A percentile compares a stretch with the other conserved stretches of the same genome.
These are phyloP conservation scores for Villa cingulata DNA, from an alignment of 2,888 invertebrate species.

Conservation along the genomic window DNA sequence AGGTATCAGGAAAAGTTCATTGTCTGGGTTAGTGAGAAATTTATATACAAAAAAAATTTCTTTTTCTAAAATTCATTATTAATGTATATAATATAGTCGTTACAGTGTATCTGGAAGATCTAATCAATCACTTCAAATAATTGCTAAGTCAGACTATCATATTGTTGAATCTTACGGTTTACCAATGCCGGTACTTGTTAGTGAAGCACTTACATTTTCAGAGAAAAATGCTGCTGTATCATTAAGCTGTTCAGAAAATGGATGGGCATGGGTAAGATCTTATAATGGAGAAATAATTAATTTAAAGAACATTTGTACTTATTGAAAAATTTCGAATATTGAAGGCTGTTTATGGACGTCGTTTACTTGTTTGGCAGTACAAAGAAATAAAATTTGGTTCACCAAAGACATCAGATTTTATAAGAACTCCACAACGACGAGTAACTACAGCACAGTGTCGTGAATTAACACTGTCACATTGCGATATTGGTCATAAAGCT, in stretches of 20 bases:
- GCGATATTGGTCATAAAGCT: slow-evolving; percentile 82
- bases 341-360: slow-evolving; percentile 74
- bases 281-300: too few relatives aligned
- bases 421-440: slow-evolving; percentile 37
- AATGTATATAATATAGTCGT: slow-evolving; percentile 26
- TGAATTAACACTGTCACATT: slow-evolving; percentile 78
- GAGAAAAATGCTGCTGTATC: slow-evolving; percentile 42
- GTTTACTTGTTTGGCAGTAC: slow-evolving; percentile 75
- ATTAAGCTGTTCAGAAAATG: slow-evolving; percentile 39
- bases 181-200: slow-evolving; percentile 73
- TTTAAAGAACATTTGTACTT: background rate
- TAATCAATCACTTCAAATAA: slow-evolving; percentile 55
- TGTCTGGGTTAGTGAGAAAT: slow-evolving; percentile 17
- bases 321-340: background rate
- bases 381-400: slow-evolving; percentile 33
- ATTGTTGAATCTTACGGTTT: slow-evolving; percentile 68
- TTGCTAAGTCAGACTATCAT: slow-evolving; percentile 60
- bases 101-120: slow-evolving; percentile 47
- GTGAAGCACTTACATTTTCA: slow-evolving; percentile 73
- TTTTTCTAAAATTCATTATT: background rate
- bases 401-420: slow-evolving; percentile 16
- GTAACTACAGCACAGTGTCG: slow-evolving; percentile 50
- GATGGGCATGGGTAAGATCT: slow-evolving; percentile 40
- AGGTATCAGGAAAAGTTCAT: slow-evolving; percentile 22
- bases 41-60: background rate